Base-by-base conservation (phyloP, 2,113 vertebrate species). In the Aythya baeri region DNA sequence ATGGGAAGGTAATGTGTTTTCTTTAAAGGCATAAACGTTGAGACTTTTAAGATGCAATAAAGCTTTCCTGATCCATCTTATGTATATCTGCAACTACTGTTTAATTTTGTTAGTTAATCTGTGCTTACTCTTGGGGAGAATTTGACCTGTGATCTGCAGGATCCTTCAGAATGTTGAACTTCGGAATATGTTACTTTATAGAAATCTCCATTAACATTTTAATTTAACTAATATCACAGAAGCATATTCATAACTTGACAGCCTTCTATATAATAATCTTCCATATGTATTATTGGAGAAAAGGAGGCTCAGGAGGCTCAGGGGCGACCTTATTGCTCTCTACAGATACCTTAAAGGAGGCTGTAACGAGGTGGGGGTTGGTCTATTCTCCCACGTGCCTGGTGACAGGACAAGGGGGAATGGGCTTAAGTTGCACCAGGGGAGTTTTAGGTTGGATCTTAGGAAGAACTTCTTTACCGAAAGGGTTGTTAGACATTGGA, bases 101-200 rank as follows among this genome's bases (percentile, higher is more conserved):
- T 88, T 55, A 46, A 52, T 79, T 88, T 76, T 59, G 17, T 58
- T 18, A 59, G 46, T 50, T 74, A 44, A 58, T 54, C 7, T 86
- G 17, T 0, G 0, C 13, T 57, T 22, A 22, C 3, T 52, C 4
- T 1, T 78, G 13, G 22, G 27, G 12, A 90, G 22, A 77, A 49
- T 81, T 72, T 76, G n/a, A 36, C 18, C 49, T 84, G 52, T 86
- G 38, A 70, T 46, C 32, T 70, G 9, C 38, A 86, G 17, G 16
- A 91, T 55, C 16, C 12, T 74, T 86, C 6, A 6, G 22, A 43
- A 71, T 86, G 54, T 78, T 78, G 27, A n/a, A 46, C 11, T 80
- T 38, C 16, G 8, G 9, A 72, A 29, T 32, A 34, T 49, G 3
- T 54, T 83, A 70, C 25, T 66, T 76, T 46, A 22, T 38, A 79